Evolutionary conservation across 2,888 invertebrate genomes (phyloP).

Genomic region (Lasioglossum vierecki): DNA sequence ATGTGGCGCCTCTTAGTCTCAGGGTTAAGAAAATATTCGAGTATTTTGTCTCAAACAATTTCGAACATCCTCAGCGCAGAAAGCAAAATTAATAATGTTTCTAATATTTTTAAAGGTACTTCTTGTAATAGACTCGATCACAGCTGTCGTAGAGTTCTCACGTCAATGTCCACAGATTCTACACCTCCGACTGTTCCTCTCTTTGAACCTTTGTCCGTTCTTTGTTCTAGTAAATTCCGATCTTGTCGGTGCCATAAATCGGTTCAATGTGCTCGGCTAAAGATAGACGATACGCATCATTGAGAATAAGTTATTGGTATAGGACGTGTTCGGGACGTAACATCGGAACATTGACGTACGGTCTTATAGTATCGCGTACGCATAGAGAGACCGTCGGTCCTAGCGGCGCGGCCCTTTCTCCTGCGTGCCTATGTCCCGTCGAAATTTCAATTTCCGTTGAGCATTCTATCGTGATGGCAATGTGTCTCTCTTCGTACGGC

Average conservation of each 20-base stretch:
- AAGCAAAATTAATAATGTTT: background rate
- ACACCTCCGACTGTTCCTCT: background rate
- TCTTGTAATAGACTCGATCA: background rate
- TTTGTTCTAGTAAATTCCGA: constrained; percentile 42
- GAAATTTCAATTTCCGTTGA: constrained; percentile 81
- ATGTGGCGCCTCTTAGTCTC: too few relatives aligned
- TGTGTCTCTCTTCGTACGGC: constrained; percentile 71
- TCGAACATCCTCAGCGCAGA: background rate
- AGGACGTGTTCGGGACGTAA: constrained; percentile 66
- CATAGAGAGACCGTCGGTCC: constrained; percentile 7
- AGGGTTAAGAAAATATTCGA: background rate
- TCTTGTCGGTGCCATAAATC: constrained; percentile 68
- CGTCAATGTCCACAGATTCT: background rate
- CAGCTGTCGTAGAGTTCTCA: background rate
- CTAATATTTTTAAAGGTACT: background rate
- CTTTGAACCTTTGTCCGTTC: background rate
- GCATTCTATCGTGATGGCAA: constrained; percentile 76
- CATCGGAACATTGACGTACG: constrained; percentile 68
- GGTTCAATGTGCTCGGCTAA: constrained; percentile 63
- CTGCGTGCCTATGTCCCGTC: constrained; percentile 71
- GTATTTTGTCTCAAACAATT: background rate
- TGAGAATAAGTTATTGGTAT: constrained; percentile 75
- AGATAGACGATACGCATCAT: constrained; percentile 75
- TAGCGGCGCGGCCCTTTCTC: constrained; percentile 61
- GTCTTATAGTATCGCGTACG: constrained; percentile 55